Evolutionary conservation across 2,113 vertebrate genomes (phyloP), one percentile per base, ranked within the genome.

Genomic region (Neolamprologus ventralis): DNA sequence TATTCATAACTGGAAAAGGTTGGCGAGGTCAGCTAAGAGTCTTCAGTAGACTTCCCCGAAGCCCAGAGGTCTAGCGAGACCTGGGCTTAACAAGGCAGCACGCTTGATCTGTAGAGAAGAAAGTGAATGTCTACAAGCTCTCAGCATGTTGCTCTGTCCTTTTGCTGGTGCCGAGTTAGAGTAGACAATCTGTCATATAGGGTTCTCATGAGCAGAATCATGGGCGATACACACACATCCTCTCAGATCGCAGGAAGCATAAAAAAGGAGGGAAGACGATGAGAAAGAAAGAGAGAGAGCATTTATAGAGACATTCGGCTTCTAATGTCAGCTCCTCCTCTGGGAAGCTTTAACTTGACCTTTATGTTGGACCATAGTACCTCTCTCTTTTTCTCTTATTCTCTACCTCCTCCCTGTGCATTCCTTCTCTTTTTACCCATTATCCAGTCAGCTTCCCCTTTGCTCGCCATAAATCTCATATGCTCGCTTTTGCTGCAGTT

Each of bases 331-430:
- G 93, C 87, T 82, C 87, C 85, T 94, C 95, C 94, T 92, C 81
- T 84, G 94, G 91, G 95, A 95, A 83, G 91, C 93, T 93, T 95
- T 94, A 94, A 86, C 71, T 93, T 96, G 96, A 96, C 95, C 95
- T 96, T 96, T 95, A 82, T 91, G 87, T 93, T 91, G 85, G 83
- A 86, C 85, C 63, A 49, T 83, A 78, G 75, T 82, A 28, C 88
- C 87, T 47, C 86, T 89, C 85, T 78, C 17, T 73, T 82, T 37
- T 51, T 83, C 79, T 79, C 84, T 51, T 37, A 58, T 57, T 84
- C 42, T 13, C 68, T 54, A 49, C 9, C 54, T 82, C 63, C 55
- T 68, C 81, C 47, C 40, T 79, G n/a, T 75, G 23, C 65, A 11
- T 80, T 86, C 80, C 78, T 37, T 65, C 89, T 89, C 83, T 87